Conservation (phyloP, 2,797 vertebrate species). For the Ataeniobius toweri region DNA sequence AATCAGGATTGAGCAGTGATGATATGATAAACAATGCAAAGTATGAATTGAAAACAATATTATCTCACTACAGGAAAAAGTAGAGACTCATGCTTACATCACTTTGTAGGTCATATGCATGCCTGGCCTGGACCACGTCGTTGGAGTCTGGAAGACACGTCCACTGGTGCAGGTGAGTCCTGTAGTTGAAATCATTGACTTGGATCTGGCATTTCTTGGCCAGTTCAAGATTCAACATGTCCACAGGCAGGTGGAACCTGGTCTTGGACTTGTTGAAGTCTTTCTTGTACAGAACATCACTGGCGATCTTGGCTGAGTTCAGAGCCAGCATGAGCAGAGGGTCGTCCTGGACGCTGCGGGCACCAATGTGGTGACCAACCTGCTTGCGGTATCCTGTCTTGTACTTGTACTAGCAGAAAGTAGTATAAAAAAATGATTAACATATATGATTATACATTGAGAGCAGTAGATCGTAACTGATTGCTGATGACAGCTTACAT, state of each 20-base stretch:
- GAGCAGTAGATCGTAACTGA: not conserved
- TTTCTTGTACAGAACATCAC: conserved; percentile 86
- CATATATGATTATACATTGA: not conserved
- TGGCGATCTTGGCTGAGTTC: conserved; percentile 91
- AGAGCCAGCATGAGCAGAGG: conserved; percentile 91
- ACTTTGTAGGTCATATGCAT: conserved; percentile 84
- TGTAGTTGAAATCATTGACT: conserved; percentile 86
- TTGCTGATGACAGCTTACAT: conserved; percentile 80
- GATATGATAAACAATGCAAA: not conserved
- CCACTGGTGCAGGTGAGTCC: conserved; percentile 85
- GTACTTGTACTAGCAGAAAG: conserved; percentile 75
- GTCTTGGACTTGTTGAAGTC: conserved; percentile 92
- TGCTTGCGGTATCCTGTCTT: conserved; percentile 89
- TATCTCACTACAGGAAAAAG: not conserved
- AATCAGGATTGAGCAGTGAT: not conserved
- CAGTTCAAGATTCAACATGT: conserved; percentile 88
- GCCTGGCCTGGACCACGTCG: conserved; percentile 82
- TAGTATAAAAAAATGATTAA: not conserved
- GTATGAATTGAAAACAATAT: not conserved
- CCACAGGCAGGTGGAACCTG: conserved; percentile 82
- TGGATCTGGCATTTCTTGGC: conserved; percentile 87
- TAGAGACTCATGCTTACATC: conserved; percentile 78
- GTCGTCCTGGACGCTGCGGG: conserved; percentile 87
- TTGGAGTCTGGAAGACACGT: conserved; percentile 88
- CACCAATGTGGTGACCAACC: conserved; percentile 91